These are phyloP conservation scores for Mayetiola destructor DNA, from an alignment of 2,888 invertebrate genomes.

Conservation along the genomic window DNA sequence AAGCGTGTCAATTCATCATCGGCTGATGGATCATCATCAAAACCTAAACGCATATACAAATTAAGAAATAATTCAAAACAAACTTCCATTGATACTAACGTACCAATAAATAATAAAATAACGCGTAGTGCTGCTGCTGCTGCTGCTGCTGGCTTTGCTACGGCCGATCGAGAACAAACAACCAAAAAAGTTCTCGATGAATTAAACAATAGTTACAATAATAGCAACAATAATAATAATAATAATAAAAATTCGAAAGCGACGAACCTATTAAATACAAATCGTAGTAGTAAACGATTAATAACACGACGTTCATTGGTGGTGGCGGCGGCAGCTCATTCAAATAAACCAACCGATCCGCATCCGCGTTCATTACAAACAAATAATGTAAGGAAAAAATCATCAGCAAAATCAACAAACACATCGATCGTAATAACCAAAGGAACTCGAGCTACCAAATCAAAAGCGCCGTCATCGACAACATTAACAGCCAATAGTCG, in stretches of 20 bases:
- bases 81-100: background rate
- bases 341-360: background rate
- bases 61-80: background rate
- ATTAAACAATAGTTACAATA: background rate
- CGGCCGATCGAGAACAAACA: background rate
- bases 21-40: too few relatives aligned
- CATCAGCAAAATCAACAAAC: background rate
- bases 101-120: background rate
- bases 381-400: background rate
- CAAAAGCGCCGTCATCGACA: background rate
- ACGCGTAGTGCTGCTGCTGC: background rate
- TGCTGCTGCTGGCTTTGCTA: background rate
- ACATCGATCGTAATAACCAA: too few relatives aligned
- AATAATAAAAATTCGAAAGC: background rate
- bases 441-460: too few relatives aligned
- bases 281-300: background rate
- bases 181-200: background rate
- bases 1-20: too few relatives aligned
- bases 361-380: background rate
- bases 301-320: background rate
- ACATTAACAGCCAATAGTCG: background rate
- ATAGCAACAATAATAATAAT: background rate
- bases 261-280: background rate
- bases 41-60: background rate
- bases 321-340: too few relatives aligned